Conservation (phyloP, 1,140 invertebrate species). For the Brachionus calyciflorus region DNA sequence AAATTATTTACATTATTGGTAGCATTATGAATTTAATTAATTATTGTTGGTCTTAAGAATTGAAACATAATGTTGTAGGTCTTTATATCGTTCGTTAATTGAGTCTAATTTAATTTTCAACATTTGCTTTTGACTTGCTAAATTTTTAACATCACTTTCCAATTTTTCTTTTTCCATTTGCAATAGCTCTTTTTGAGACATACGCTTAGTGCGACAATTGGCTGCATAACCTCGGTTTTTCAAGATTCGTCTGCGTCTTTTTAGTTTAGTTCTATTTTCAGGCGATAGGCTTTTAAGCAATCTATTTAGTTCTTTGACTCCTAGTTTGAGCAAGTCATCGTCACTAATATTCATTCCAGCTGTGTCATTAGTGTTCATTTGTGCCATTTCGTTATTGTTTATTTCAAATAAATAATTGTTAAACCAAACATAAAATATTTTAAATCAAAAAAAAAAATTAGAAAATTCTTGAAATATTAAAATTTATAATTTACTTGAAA, state of each 20-base stretch:
- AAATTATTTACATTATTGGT: too few species aligned
- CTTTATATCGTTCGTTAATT: conserved; percentile 11
- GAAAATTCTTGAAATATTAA: background rate
- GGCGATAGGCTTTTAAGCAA: conserved; percentile 81
- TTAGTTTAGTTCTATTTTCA: conserved; percentile 82
- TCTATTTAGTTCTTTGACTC: conserved; percentile 92
- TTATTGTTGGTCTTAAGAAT: conserved; percentile 7
- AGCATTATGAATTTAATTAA: too few species aligned
- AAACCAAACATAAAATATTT: too few species aligned
- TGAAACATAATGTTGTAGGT: conserved; percentile 13
- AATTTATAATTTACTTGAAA: too few species aligned
- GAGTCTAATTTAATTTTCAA: conserved; percentile 21
- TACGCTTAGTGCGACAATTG: conserved; percentile 74
- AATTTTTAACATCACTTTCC: conserved; percentile 14
- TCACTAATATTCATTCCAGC: conserved; percentile 62
- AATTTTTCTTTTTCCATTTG: conserved; percentile 71
- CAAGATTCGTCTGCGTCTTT: conserved; percentile 90
- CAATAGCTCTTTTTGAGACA: conserved; percentile 63
- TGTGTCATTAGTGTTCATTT: background rate
- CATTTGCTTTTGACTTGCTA: conserved; percentile 36
- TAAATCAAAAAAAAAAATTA: too few species aligned
- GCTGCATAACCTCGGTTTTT: conserved; percentile 99
- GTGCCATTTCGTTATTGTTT: background rate
- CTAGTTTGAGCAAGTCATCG: conserved; percentile 79
- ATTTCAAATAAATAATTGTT: background rate